Evolutionary conservation across 2,888 invertebrate species (phyloP).

Genomic region (Conus canariensis): DNA sequence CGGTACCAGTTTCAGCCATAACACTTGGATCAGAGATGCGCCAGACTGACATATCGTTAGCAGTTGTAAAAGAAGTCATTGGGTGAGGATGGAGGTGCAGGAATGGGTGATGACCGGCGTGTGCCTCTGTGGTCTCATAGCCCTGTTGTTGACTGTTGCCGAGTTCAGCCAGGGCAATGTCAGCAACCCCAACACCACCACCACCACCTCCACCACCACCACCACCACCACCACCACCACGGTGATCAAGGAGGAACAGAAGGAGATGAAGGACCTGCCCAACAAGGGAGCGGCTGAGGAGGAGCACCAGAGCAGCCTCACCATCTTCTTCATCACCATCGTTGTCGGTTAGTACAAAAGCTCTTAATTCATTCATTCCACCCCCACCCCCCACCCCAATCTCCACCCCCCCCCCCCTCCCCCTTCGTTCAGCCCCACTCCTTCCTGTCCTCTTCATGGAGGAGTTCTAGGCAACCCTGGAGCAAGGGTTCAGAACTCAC

Average conservation of each 20-base stretch:
- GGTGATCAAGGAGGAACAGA: constrained; percentile 57
- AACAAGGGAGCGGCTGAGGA: constrained; percentile 94
- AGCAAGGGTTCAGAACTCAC: no score
- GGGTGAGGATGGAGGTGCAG: neutral
- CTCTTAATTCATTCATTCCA: no score
- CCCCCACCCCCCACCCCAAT: no score
- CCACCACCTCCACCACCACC: constrained; percentile 56
- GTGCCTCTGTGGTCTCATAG: constrained; percentile 20
- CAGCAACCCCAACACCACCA: constrained; percentile 49
- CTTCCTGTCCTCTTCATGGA: neutral
- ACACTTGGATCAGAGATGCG: no score
- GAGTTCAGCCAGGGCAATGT: constrained; percentile 31
- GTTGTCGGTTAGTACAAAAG: constrained; percentile 83
- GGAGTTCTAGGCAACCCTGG: constrained; percentile 45
- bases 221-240: constrained; percentile 37
- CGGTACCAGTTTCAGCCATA: no score
- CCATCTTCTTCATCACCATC: constrained; percentile 98
- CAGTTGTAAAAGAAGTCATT: no score
- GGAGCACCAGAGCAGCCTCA: constrained; percentile 97
- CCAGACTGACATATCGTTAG: no score
- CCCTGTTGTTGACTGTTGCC: constrained; percentile 30
- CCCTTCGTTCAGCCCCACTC: no score
- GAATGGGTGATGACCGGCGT: constrained; percentile 11
- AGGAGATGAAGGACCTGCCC: constrained; percentile 82
- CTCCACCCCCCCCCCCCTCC: no score